Evolutionary conservation across 2,888 invertebrate species (phyloP), one percentile per base, ranked within the genome.

Genomic region (Petrolisthes cinctipes): DNA sequence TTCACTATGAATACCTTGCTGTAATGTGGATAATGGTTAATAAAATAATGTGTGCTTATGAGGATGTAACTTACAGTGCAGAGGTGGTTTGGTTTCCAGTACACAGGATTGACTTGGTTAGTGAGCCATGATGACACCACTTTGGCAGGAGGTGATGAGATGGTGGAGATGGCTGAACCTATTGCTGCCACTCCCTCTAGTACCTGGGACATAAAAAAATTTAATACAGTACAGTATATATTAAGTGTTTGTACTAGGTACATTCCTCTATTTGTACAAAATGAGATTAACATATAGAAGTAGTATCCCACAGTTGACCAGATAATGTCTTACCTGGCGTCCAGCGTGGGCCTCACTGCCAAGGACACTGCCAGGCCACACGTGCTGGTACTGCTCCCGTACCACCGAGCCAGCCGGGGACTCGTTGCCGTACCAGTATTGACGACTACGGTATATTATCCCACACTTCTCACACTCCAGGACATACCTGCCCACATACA

Each of bases 371-470:
- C 93, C 92, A 82, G 93, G 94, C 96, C 96, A 96, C 23, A 96
- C 94, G 92, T 96, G 96, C 20, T 95, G 94, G 80, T 95, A 94
- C 92, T 96, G 95, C 6, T 94, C 94, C 88, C 95, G 93, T 17
- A 96, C 95, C 14, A 95, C 95, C 56, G 94, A 93, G 23, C 79
- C 68, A 90, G 95, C 95, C 0, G 96, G 96, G 89, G 95, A 94
- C 91, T 95, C 95, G 92, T 97, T 96, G 5, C 96, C 96, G 92
- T 95, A 96, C 97, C 96, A 97, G 92, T 95, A 95, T 92, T 96
- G 95, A 53, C 96, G 94, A 91, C 96, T 95, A 76, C 96, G 94
- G 68, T 88, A 88, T 37, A 88, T 85, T 14, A 88, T 85, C 7
- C 88, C 88, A 85, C 88, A 88, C 79, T 85, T 88, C 57, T 88